Base-by-base conservation (phyloP, 2,888 invertebrate species). In the Parthenolecanium corni region DNA sequence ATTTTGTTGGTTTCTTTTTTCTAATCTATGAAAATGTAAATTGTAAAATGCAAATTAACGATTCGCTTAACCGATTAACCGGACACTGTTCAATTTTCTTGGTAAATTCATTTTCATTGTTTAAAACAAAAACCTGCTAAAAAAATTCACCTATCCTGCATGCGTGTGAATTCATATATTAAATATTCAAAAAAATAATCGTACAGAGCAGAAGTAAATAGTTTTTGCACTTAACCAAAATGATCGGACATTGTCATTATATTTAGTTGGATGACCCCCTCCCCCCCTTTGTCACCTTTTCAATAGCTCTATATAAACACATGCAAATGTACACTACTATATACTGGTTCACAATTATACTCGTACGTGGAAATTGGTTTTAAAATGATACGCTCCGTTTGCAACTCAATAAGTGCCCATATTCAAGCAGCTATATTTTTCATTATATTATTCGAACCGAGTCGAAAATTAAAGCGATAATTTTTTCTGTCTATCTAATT, bases 41-140 rank as follows among this genome's bases (percentile, higher is more conserved):
- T 49, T 49, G 49, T 49, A 49, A 49, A 49, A 49, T 49, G 49
- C 49, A 49, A 49, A 49, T 49, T 49, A 49, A 49, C 18, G 49
- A 49, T 23, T 49, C 49, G 49, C 49, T 49, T 21, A 49, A 42
- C 14, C 49, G 49, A 49, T 49, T 49, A 49, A 49, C 49, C 49
- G 49, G 49, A 49, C 49, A 42, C 44, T 14, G 44, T 16, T 31
- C 31, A 31, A 31, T 31, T 31, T 31, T 31, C 31, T 31, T 9
- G 31, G 31, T 31, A 31, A 31, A 31, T 31, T 31, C 31, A 31
- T 31, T 31, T 31, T 31, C 31, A 31, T 31, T 31, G 31, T 31
- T 31, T 31, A 9, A 31, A 31, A 4, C 9, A 31, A 9, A 31
- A 31, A 31, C 4, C 4, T 6, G 9, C 4, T 6, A 31, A 31